phyloP scores from a whole-genome alignment of 2,888 invertebrate species.

The Pharmacophagus antenor region DNA sequence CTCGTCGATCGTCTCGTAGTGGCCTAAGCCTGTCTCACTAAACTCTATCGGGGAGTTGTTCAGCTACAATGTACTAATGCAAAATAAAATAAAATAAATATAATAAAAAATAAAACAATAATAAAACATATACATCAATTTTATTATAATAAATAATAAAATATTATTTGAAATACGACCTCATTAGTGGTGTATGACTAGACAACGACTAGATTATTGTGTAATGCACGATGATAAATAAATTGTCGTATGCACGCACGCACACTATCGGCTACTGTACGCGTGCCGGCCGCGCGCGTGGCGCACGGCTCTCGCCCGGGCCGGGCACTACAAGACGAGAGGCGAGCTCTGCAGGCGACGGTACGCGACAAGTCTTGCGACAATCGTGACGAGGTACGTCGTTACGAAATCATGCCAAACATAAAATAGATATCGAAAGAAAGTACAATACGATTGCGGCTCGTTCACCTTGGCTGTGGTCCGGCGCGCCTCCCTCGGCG shows the following conservation, averaged over 20 bases:
- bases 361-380: slow-evolving; percentile 66
- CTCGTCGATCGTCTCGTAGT: slow-evolving; percentile 73
- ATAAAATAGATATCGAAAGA: slow-evolving; percentile 72
- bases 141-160: slow-evolving; percentile 58
- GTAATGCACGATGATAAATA: slow-evolving; percentile 34
- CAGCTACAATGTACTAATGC: slow-evolving; percentile 13
- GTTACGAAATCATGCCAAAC: slow-evolving; percentile 80
- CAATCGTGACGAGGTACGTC: slow-evolving; percentile 72
- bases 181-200: slow-evolving; percentile 51
- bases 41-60: slow-evolving; percentile 39
- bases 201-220: slow-evolving; percentile 65
- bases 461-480: slow-evolving; percentile 77
- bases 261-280: slow-evolving; percentile 48
- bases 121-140: slow-evolving; percentile 52
- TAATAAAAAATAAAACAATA: slow-evolving; percentile 69
- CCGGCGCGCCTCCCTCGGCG: slow-evolving; percentile 48
- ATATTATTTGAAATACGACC: slow-evolving; percentile 39
- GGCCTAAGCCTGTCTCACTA: slow-evolving; percentile 15
- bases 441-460: slow-evolving; percentile 77
- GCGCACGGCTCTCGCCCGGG: slow-evolving; percentile 59
- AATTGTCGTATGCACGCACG: too few species aligned
- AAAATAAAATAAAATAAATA: neutral
- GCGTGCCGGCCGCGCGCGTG: slow-evolving; percentile 34
- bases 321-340: slow-evolving; percentile 78
- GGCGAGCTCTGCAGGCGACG: slow-evolving; percentile 60